phyloP scores from a whole-genome alignment of 1,140 invertebrate genomes.

The Scaptomyza pallida region DNA sequence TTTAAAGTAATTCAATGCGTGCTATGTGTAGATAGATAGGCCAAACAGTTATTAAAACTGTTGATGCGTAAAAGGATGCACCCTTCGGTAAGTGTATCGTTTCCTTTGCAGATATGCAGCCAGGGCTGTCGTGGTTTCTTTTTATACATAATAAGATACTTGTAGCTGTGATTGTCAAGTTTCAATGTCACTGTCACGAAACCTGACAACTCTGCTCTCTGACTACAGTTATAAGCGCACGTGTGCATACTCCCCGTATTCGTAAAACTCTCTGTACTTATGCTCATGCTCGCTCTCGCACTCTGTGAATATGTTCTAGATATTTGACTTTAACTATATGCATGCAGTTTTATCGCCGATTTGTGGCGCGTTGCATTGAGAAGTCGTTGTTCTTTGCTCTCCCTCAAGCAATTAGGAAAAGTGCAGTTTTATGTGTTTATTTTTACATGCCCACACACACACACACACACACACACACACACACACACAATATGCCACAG shows the following conservation, averaged over 20 bases:
- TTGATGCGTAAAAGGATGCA: conserved; percentile 75
- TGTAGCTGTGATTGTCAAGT: neutral
- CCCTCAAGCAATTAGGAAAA: conserved; percentile 75
- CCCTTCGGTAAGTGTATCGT: conserved; percentile 44
- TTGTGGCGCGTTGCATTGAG: conserved; percentile 48
- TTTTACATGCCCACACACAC: conserved; percentile 68
- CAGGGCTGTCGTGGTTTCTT: conserved; percentile 41
- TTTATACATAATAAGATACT: neutral
- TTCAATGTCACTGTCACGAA: conserved; percentile 1
- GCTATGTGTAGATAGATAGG: conserved; percentile 31
- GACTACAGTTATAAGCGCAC: conserved; percentile 21
- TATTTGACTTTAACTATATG: conserved; percentile 42
- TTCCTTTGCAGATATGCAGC: conserved; percentile 54
- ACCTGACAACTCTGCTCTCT: conserved; percentile 19
- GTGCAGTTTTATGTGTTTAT: conserved; percentile 82
- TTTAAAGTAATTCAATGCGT: conserved; percentile 27
- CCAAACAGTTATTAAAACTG: conserved; percentile 67
- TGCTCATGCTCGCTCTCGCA: neutral
- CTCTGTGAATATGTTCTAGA: conserved; percentile 23
- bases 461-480: too few species aligned
- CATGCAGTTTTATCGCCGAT: conserved; percentile 63
- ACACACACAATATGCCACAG: conserved; percentile 54
- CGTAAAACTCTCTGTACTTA: neutral
- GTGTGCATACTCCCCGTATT: conserved; percentile 16
- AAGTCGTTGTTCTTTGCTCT: conserved; percentile 22